Conservation (phyloP, 2,113 vertebrate genomes). For the Otus sunia region DNA sequence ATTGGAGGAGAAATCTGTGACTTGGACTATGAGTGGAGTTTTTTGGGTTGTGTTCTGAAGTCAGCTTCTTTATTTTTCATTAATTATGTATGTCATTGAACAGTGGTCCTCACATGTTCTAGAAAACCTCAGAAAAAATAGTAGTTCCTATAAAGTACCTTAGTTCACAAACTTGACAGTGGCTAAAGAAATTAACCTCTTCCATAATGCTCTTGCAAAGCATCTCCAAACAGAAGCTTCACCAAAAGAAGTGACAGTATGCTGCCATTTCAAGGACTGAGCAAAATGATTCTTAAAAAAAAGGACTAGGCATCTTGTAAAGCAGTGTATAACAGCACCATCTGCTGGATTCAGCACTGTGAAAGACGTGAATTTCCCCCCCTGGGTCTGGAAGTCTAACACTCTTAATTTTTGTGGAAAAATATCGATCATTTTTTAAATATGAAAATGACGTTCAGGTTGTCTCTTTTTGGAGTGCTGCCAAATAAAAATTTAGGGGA, state of each 20-base stretch:
- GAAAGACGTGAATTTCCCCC: accelerated
- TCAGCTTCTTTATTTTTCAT: not conserved
- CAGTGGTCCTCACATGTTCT: not conserved
- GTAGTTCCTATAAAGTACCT: not conserved
- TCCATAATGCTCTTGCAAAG: not conserved
- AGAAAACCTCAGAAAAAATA: not conserved
- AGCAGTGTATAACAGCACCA: not conserved
- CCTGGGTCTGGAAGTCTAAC: not conserved
- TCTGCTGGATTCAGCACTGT: not conserved
- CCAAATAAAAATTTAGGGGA: not conserved
- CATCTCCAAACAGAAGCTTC: not conserved
- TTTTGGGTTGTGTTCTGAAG: not conserved
- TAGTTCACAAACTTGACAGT: not conserved
- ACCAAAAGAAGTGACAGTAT: not conserved
- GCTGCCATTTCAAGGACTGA: not conserved
- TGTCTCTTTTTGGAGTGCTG: not conserved
- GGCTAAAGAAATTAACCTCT: not conserved
- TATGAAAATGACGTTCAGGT: not conserved
- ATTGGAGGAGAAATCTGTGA: not conserved
- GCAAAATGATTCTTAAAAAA: accelerated
- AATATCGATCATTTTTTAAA: not conserved
- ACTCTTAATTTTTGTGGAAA: not conserved
- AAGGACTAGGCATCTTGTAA: not conserved
- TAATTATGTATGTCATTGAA: not conserved
- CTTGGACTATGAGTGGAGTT: not conserved